Base-by-base conservation (phyloP, 2,797 vertebrate genomes). In the Heteromormyrus szaboi region DNA sequence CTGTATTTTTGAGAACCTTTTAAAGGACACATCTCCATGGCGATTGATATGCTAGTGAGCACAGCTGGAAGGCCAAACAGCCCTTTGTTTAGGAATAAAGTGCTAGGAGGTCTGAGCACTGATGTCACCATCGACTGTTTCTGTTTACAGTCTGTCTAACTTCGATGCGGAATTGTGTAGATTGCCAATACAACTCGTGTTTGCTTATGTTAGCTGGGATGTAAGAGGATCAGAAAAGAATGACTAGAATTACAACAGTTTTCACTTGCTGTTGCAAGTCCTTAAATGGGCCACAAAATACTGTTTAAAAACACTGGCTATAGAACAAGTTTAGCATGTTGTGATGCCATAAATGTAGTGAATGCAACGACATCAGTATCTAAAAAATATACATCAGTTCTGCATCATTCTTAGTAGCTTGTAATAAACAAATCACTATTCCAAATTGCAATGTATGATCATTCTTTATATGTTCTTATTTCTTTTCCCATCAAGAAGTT, bases 121-220 rank as follows among this genome's bases (percentile, higher is more conserved):
- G 72, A 79, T 44, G 72, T 79, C 37, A 44, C 72, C 72, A 44
- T 79, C 72, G 17, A 79, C 17, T 41, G 72, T 79, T 79, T 44
- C 72, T 79, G 72, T 41, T 79, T 79, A 79, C 72, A 79, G 72
- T 79, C 72, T 79, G 72, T 79, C 37, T 79, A 44, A 72, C 65
- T 33, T 14, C 65, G 22, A 79, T 79, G 72, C 11, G 2, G 41
- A 41, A 79, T 79, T 79, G 37, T 79, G 72, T 79, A 44, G 72
- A 44, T 79, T 41, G 37, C 37, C 33, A 79, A 8, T 79, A 41
- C 72, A n/a, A 19, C 72, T 79, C 2, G 17, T 79, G 37, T 79
- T 79, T 79, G 72, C 72, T 79, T 79, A 79, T 79, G 72, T 79
- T 79, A 79, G 17, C 72, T 79, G 72, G 72, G 72, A 79, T 79